Percentiles rank a stretch among this genome's conserved stretches.
Evolutionary conservation across 2,888 invertebrate genomes (phyloP).

Genomic region (Tridacna gigas): DNA sequence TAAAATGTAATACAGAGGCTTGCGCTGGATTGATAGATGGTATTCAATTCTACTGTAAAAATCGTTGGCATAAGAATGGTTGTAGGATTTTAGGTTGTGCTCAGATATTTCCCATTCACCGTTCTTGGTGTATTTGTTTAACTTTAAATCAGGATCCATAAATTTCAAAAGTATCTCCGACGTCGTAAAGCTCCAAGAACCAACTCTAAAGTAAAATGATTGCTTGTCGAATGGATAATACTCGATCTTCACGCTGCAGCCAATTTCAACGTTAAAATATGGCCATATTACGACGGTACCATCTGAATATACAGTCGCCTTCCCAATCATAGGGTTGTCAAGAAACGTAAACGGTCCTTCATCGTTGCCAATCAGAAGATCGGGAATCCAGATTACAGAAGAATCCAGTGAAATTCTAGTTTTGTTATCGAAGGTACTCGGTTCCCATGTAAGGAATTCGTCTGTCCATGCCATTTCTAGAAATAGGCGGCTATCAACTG

Average conservation of each 20-base stretch:
- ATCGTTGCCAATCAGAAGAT: slow-evolving; percentile 25
- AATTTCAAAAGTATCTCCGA: slow-evolving; percentile 6
- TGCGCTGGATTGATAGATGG: slow-evolving; percentile 21
- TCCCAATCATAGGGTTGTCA: slow-evolving; percentile 6
- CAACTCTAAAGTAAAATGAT: slow-evolving; percentile 9
- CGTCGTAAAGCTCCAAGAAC: slow-evolving; percentile 30
- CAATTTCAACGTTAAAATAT: slow-evolving; percentile 20
- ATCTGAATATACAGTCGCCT: slow-evolving; percentile 24
- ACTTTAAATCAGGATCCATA: neutral
- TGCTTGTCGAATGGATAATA: slow-evolving; percentile 51
- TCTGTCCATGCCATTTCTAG: slow-evolving; percentile 50
- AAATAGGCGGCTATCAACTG: neutral
- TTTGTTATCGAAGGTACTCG: slow-evolving; percentile 24
- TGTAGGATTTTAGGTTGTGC: neutral
- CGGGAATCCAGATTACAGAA: slow-evolving; percentile 46
- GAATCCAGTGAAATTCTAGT: slow-evolving; percentile 38
- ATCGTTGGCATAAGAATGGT: neutral
- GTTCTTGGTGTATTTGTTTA: slow-evolving; percentile 1
- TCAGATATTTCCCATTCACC: slow-evolving; percentile 18
- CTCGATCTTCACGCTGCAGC: slow-evolving; percentile 1
- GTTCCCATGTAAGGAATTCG: slow-evolving; percentile 36
- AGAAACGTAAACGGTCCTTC: slow-evolving; percentile 6
- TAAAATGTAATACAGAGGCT: slow-evolving; percentile 28
- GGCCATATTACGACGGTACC: slow-evolving; percentile 35
- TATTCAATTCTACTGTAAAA: slow-evolving; percentile 22